Conservation (phyloP, 2,113 vertebrate genomes). For the Nicator chloris region DNA sequence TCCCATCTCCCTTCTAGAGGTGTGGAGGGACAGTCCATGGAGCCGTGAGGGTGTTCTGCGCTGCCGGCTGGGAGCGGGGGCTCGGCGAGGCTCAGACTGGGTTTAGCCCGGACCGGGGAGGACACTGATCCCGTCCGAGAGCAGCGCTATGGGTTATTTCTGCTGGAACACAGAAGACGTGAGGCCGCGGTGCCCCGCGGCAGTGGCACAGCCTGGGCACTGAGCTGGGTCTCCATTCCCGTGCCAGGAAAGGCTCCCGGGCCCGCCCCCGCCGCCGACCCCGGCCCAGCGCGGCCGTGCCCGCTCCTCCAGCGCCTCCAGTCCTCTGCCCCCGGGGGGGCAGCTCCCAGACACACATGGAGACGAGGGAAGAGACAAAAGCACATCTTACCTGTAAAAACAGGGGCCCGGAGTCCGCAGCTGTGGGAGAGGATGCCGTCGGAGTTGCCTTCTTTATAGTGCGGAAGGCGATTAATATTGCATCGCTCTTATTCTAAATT, state of each 20-base stretch:
- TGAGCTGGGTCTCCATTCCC: background rate
- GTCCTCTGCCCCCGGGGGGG: background rate
- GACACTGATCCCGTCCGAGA: rapidly evolving
- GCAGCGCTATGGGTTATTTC: background rate
- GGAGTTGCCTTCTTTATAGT: slow-evolving; percentile 73
- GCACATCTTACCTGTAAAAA: background rate
- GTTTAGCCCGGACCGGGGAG: background rate
- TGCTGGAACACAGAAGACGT: background rate
- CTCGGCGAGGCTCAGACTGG: rapidly evolving
- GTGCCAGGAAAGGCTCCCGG: background rate
- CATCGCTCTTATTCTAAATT: slow-evolving; percentile 85
- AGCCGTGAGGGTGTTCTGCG: rapidly evolving
- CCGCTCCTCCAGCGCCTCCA: background rate
- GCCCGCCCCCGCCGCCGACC: background rate
- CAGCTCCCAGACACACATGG: background rate
- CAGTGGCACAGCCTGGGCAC: rapidly evolving
- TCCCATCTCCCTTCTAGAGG: rapidly evolving
- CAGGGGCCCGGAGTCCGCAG: background rate
- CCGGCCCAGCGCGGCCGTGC: background rate
- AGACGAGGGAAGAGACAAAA: background rate
- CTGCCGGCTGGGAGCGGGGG: rapidly evolving
- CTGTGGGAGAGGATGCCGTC: slow-evolving; percentile 28
- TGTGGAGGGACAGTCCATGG: rapidly evolving
- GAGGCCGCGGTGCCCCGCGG: background rate
- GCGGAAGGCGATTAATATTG: slow-evolving; percentile 84